A percentile compares a stretch with the other conserved stretches of the same genome.
Conservation (phyloP, 2,797 vertebrate species). For the Melanotaenia trifasciata region DNA sequence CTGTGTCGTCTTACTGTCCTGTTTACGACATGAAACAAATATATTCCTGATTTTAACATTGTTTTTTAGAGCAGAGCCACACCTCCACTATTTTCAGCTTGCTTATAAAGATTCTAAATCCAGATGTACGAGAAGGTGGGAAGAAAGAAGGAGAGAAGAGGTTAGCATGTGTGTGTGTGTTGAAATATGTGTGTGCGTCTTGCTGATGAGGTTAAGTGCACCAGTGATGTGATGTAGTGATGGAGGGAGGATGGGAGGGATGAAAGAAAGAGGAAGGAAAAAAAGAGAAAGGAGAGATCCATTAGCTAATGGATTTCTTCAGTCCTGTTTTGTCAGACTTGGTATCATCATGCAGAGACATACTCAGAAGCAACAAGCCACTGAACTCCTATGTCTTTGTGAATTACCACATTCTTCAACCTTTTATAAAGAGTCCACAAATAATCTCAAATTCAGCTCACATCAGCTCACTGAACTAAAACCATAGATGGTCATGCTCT, state of each 20-base stretch:
- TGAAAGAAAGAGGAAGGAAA: slow-evolving; percentile 53
- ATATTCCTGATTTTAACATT: slow-evolving; percentile 36
- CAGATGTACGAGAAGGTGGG: slow-evolving; percentile 68
- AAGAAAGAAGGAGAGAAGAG: not conserved
- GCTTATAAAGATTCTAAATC: slow-evolving; percentile 49
- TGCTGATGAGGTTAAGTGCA: slow-evolving; percentile 78
- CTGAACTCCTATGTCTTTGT: slow-evolving; percentile 29
- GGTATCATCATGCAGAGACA: slow-evolving; percentile 46
- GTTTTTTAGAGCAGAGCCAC: slow-evolving; percentile 15
- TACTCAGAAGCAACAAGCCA: slow-evolving; percentile 15
- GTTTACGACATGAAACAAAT: slow-evolving; percentile 10
- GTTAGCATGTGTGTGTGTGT: slow-evolving; percentile 21
- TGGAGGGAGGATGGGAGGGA: slow-evolving; percentile 68
- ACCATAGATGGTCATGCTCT: slow-evolving; percentile 5
- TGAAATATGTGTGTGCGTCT: slow-evolving; percentile 36
- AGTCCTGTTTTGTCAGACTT: slow-evolving; percentile 81
- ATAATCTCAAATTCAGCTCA: slow-evolving; percentile 39
- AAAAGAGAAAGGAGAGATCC: slow-evolving; percentile 77
- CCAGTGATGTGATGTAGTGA: slow-evolving; percentile 65
- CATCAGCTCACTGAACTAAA: slow-evolving; percentile 23
- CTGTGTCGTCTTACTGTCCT: slow-evolving; percentile 3
- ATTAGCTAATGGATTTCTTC: slow-evolving; percentile 95
- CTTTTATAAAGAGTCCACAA: slow-evolving; percentile 26
- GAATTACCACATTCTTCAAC: slow-evolving; percentile 30
- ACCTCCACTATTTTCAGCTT: slow-evolving; percentile 30